These are phyloP conservation scores for Herminia tarsipennalis DNA, from an alignment of 2,888 invertebrate genomes.

Conservation along the genomic window DNA sequence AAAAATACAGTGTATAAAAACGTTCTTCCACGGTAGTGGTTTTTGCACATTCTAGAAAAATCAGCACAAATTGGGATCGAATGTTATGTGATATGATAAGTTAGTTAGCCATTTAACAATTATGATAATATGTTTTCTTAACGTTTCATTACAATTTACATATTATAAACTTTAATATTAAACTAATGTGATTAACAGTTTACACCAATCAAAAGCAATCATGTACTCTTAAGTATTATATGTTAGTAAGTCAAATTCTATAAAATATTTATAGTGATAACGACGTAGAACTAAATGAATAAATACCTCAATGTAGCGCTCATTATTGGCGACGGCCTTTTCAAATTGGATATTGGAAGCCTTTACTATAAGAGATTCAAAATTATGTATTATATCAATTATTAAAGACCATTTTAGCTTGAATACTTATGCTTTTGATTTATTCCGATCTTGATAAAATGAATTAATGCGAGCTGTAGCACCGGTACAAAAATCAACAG, in stretches of 20 bases:
- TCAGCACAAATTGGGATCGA: constrained; percentile 25
- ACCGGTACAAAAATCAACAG: too few species aligned
- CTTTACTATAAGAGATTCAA: constrained; percentile 34
- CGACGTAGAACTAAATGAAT: constrained; percentile 32
- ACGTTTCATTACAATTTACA: background rate
- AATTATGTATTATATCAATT: constrained; percentile 32
- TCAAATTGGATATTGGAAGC: constrained; percentile 22
- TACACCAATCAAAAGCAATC: constrained; percentile 41
- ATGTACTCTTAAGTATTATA: constrained; percentile 23
- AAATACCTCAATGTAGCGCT: constrained; percentile 38
- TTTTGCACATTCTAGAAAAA: constrained; percentile 33
- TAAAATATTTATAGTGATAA: constrained; percentile 25
- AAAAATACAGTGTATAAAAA: constrained; percentile 1
- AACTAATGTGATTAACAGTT: constrained; percentile 34
- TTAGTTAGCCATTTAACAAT: background rate
- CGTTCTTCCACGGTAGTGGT: constrained; percentile 31
- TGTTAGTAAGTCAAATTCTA: constrained; percentile 21
- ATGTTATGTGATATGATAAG: background rate
- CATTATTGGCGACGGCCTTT: constrained; percentile 25
- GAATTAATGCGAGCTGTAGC: too few species aligned
- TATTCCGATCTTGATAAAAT: too few species aligned
- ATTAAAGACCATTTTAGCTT: constrained; percentile 64
- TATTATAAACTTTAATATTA: background rate
- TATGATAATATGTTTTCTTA: background rate
- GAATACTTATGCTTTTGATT: constrained; percentile 14